These are phyloP conservation scores for Calliopsis andreniformis DNA, from an alignment of 1,140 invertebrate species.

Conservation along the genomic window DNA sequence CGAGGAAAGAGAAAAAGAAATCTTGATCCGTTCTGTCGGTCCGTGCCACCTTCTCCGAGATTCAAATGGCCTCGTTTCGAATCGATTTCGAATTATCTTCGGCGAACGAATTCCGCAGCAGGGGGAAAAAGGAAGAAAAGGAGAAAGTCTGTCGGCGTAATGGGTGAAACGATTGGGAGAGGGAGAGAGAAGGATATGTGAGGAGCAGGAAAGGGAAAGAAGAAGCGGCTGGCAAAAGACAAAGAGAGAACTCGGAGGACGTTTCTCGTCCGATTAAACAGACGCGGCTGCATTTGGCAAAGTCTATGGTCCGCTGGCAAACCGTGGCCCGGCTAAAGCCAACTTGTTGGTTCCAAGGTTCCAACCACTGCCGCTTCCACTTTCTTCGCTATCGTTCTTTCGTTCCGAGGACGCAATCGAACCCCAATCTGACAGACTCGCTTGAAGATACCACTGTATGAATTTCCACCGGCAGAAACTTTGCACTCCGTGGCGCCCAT, in stretches of 20 bases:
- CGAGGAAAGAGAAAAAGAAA: constrained; percentile 36
- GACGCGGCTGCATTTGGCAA: constrained; percentile 61
- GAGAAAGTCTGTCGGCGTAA: constrained; percentile 48
- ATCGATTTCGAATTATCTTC: constrained; percentile 76
- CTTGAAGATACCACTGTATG: background rate
- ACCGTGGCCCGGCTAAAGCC: constrained; percentile 43
- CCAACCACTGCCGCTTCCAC: constrained; percentile 19
- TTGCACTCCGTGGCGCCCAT: too few species aligned
- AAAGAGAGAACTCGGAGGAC: constrained; percentile 54
- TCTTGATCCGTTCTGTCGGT: constrained; percentile 30
- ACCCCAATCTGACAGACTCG: background rate
- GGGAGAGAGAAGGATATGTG: background rate
- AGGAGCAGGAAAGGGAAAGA: background rate
- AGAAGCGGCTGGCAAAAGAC: constrained; percentile 30
- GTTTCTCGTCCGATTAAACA: constrained; percentile 62
- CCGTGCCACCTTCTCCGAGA: constrained; percentile 50
- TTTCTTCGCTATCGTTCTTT: background rate
- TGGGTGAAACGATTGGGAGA: constrained; percentile 50
- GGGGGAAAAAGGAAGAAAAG: constrained; percentile 32
- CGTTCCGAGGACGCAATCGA: constrained; percentile 19
- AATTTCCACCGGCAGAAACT: background rate
- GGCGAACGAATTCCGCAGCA: constrained; percentile 60
- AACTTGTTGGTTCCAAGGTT: constrained; percentile 55
- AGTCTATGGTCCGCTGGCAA: constrained; percentile 23
- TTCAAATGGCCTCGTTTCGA: constrained; percentile 74